Base-by-base conservation (phyloP, 2,888 invertebrate genomes). In the Steromphala cineraria region DNA sequence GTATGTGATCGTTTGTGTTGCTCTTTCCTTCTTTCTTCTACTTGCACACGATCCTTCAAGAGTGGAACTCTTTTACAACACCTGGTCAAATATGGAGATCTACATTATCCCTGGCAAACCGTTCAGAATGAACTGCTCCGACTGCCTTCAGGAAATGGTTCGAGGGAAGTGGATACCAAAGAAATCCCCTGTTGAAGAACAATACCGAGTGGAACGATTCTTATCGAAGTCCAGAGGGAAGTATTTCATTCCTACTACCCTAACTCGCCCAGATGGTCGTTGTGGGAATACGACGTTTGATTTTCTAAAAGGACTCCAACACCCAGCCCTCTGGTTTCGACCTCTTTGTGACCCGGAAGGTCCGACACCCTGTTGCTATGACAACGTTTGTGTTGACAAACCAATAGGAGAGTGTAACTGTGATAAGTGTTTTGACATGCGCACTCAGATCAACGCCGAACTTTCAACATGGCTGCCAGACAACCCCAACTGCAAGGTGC, bases 301-400 rank as follows among this genome's bases (percentile, higher is more conserved):
- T 8, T 46, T 13, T 46, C 46, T 46, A 10, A 4, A 10, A 46
- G 10, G 10, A 10, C 46, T 46, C 46, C 46, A 46, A 13, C 46
- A 46, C 13, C 46, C 5, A 46, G 46, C 46, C 13, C 46, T 46
- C 10, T 83, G 83, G 84, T 85, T 80, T 71, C 67, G 83, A 4
- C 83, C 82, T 4, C 56, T 85, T 4, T 85, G 85, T 52, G 80
- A 85, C 77, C 80, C 83, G 0, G 74, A 81, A 8, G 83, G 82
- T 2, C 24, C 52, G 36, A 56, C 74, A 13, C 83, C 85, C 15
- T 85, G 85, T 78, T 85, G 85, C 77, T 79, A 71, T 71, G 19
- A 80, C 52, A 78, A 83, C 80, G n/a, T 21, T 4, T 85, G 85
- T 31, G 53, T 36, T 8, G 53, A 74, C 40, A 53, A 53, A n/a